Evolutionary conservation across 1,140 invertebrate species (phyloP).

Genomic region (Leptopilina boulardi): DNA sequence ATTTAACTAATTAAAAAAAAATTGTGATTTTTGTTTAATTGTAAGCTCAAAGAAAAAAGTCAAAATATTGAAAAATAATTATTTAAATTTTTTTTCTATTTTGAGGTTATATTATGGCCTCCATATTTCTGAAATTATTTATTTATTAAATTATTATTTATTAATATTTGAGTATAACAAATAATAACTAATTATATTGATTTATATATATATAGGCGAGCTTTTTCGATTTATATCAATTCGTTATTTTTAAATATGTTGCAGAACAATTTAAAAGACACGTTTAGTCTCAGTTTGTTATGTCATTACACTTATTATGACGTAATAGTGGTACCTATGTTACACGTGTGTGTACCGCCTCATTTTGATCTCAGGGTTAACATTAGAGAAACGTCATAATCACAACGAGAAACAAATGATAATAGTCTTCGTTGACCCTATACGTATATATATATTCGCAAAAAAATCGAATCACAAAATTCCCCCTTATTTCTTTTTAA

Average conservation of each 20-base stretch:
- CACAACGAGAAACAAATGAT: background rate
- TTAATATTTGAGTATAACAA: too few species aligned
- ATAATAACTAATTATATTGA: too few species aligned
- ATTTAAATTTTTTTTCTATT: too few species aligned
- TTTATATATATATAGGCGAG: background rate
- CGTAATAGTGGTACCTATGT: too few species aligned
- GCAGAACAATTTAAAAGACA: background rate
- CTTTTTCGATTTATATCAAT: background rate
- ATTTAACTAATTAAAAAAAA: too few species aligned
- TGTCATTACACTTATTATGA: conserved; percentile 14
- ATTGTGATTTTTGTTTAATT: too few species aligned
- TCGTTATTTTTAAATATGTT: background rate
- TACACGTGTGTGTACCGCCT: conserved; percentile 14
- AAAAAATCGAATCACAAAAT: background rate
- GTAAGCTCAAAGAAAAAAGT: too few species aligned
- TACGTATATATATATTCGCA: background rate
- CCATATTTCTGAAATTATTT: too few species aligned
- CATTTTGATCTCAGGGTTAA: conserved; percentile 13
- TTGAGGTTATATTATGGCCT: too few species aligned
- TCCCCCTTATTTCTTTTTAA: background rate
- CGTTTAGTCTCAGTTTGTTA: background rate
- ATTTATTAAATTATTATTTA: too few species aligned
- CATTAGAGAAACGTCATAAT: conserved; percentile 16
- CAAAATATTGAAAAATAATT: too few species aligned
- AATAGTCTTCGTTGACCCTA: background rate